These are phyloP conservation scores for Zaprionus camerounensis DNA, from an alignment of 1,140 invertebrate genomes.

Conservation along the genomic window DNA sequence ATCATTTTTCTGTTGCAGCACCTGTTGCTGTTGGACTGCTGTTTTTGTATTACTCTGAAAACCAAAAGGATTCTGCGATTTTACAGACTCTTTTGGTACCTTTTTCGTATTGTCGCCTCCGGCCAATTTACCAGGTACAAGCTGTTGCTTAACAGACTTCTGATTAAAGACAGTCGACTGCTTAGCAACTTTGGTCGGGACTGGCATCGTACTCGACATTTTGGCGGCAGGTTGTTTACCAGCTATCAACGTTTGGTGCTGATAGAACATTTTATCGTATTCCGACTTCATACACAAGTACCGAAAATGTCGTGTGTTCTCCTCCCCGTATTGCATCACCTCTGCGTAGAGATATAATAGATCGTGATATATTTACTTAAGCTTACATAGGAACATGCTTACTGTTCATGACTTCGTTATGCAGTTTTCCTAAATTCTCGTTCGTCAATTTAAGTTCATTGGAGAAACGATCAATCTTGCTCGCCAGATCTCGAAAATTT, in stretches of 20 bases:
- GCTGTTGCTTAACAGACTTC: conserved; percentile 36
- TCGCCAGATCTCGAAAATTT: conserved; percentile 68
- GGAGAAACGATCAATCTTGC: conserved; percentile 70
- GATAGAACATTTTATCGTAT: conserved; percentile 83
- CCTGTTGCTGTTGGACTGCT: background rate
- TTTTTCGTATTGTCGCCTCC: conserved; percentile 16
- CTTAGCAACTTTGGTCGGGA: conserved; percentile 25
- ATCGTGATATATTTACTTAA: background rate
- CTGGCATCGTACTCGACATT: conserved; percentile 3
- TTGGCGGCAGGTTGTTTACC: conserved; percentile 32
- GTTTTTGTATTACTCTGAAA: conserved; percentile 56
- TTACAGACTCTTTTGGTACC: conserved; percentile 11
- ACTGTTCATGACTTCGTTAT: conserved; percentile 68
- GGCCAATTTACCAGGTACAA: conserved; percentile 5
- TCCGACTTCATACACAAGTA: conserved; percentile 83
- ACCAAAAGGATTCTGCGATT: conserved; percentile 41
- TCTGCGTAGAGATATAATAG: conserved; percentile 42
- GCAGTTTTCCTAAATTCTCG: conserved; percentile 58
- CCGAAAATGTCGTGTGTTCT: conserved; percentile 78
- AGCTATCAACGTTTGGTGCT: conserved; percentile 65
- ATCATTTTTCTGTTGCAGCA: conserved; percentile 13
- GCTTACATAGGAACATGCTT: conserved; percentile 12
- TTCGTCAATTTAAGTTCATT: conserved; percentile 72
- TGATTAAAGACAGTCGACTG: conserved; percentile 16
- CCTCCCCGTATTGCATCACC: conserved; percentile 75